Base-by-base conservation (phyloP, 2,888 invertebrate species). In the Linnaemya vulpina region DNA sequence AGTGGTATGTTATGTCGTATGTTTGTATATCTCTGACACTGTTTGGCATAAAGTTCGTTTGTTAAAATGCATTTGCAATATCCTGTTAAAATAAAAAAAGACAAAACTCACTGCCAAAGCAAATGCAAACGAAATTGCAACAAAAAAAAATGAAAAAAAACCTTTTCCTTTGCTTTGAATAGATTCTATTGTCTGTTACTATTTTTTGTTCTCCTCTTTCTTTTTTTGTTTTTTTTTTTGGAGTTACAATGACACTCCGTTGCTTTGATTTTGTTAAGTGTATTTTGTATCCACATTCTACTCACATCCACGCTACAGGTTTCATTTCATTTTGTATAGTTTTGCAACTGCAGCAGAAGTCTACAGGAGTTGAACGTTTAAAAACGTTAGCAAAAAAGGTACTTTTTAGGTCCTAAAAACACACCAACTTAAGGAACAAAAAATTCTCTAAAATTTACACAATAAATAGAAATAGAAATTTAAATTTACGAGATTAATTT, bases 71-170 rank as follows among this genome's bases (percentile, higher is more conserved):
- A 82, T 82, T 82, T 85, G 68, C 62, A 74, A 82, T 85, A 85
- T 85, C 82, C 82, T 82, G 81, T 74, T 78, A 40, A 76, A 80
- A 51, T 46, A 76, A 63, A 67, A n/a, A n/a, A n/a, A n/a, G n/a
- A n/a, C n/a, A n/a, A n/a, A 74, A 46, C 4, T 20, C 35, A 20
- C 20, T 49, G 3, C 3, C 40, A 30, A 20, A 55, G 53, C n/a
- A 75, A 70, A 51, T 62, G 62, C 15, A 74, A 68, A 74, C 46
- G 53, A 76, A 75, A 71, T 80, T 71, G 67, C 75, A 84, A n/a
- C n/a, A n/a, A n/a, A n/a, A n/a, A n/a, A n/a, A n/a, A n/a, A n/a
- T n/a, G n/a, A n/a, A n/a, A n/a, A 79, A 76, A 84, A 84, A 62
- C 53, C 67, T 58, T 58, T 80, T 67, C 25, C 62, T 55, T 30